Evolutionary conservation across 2,113 vertebrate genomes (phyloP), one percentile per base, ranked within the genome.

Genomic region (Serinus canaria): DNA sequence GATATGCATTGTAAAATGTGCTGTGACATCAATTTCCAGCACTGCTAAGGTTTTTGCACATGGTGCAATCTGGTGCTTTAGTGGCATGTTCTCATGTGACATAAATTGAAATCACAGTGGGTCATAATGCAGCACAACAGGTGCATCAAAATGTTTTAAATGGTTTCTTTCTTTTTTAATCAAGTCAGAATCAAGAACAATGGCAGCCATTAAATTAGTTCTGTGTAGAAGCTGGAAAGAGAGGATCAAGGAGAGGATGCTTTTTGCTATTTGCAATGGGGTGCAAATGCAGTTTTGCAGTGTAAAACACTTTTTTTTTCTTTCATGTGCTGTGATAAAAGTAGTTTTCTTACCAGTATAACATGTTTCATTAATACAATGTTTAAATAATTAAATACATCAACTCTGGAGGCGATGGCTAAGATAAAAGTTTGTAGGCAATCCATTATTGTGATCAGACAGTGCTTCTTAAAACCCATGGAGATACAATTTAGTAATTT

Each of bases 371-470:
- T 98, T 97, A 97, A 97, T 92, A 95, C 83, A 80, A 76, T 72
- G 78, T 91, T 97, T 98, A 96, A 97, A 98, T 98, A 97, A 98
- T 98, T 98, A 97, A 98, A 95, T 87, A 97, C 83, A 87, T 75
- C 52, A 95, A 96, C 96, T 97, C 94, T 96, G 78, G 95, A 93
- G 94, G 92, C 91, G 11, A 95, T 88, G 87, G 88, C 86, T 85
- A 94, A 97, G 96, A 97, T 95, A 97, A 97, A 98, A 98, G 96
- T 98, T 98, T 96, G 83, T 93, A 96, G 96, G 95, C 95, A 94
- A 95, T 95, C 92, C 83, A 93, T 97, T 97, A 95, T 96, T 96
- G 91, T 87, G 92, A 95, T 96, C 88, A 97, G 91, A 95, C 94
- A 87, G 90, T 80, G 68, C 76, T 95, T 96, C 81, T 93, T 90